Evolutionary conservation across 2,888 invertebrate genomes (phyloP), one percentile per base, ranked within the genome.

Genomic region (Ditula angustiorana): DNA sequence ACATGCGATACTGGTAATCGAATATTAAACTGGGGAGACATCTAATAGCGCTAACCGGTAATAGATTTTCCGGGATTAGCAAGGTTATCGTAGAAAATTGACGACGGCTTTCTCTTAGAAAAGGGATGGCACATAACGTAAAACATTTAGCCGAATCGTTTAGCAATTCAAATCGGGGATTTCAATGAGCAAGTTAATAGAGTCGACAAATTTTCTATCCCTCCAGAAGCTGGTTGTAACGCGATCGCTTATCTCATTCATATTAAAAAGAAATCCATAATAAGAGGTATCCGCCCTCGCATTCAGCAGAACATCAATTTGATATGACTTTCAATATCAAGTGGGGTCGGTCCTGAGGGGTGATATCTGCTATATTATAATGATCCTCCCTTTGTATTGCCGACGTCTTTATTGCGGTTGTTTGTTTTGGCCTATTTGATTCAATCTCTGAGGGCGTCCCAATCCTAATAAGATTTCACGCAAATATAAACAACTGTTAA

Each of bases 371-470:
- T 56, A 35, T 61, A 56, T 83, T 82, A 77, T 83, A 87, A 87
- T 81, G 80, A 82, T 79, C 73, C 72, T 75, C 67, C 69, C 67
- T 77, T 80, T 79, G 74, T 81, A 69, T 74, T 74, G 82, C 72
- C 71, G 75, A 79, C 76, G 79, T 80, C 78, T 83, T 82, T 79
- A 80, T 82, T 74, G 78, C 76, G 78, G 72, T 74, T 73, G 75
- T 74, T 72, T 64, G 53, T 64, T 64, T 64, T 58, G 53, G 35
- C 26, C 16, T 58, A 59, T 59, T 64, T 52, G 52, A 58, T 64
- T 58, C 58, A 64, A 58, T 58, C 50, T 52, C 24, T 26, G 35
- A 64, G 52, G 58, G 52, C 28, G 46, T 28, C 46, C 23, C 28
- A 26, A 30, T 33, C 33, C 50, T 57, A 64, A 64, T 59, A 64